These are phyloP conservation scores for Pantelozetes paolii DNA, from an alignment of 2,888 invertebrate genomes.

Conservation along the genomic window DNA sequence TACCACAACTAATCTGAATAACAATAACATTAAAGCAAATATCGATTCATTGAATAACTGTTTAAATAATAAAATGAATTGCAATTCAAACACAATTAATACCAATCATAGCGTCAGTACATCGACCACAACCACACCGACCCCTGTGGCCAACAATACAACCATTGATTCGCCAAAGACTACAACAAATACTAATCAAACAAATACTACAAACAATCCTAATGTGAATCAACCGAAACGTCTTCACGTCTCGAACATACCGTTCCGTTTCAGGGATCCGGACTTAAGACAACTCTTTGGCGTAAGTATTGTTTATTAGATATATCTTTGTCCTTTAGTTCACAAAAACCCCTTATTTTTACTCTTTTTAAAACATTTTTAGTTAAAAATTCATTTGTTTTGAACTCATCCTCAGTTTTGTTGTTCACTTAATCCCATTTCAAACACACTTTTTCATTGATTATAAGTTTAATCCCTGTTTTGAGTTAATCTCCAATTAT, in stretches of 20 bases:
- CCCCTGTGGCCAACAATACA: constrained; percentile 9
- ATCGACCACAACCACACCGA: constrained; percentile 6
- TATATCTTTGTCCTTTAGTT: constrained; percentile 7
- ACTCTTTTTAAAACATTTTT: too few relatives aligned
- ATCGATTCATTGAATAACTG: constrained; percentile 1
- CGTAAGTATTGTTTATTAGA: constrained; percentile 55
- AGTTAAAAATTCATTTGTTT: too few relatives aligned
- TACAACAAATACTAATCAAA: constrained; percentile 4
- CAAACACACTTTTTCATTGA: not conserved
- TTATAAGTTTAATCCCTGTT: not conserved
- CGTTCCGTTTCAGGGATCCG: constrained; percentile 98
- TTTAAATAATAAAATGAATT: constrained; percentile 10
- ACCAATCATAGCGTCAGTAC: constrained; percentile 26
- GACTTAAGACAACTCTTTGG: constrained; percentile 97
- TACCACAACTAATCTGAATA: not conserved
- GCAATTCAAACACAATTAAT: constrained; percentile 4
- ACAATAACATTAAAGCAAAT: not conserved
- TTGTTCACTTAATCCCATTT: too few relatives aligned
- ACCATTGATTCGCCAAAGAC: constrained; percentile 28
- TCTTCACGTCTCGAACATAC: constrained; percentile 98
- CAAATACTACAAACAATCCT: constrained; percentile 13
- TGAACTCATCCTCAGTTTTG: too few relatives aligned
- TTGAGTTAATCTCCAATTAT: constrained; percentile 1
- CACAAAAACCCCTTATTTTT: too few relatives aligned
- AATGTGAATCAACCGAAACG: constrained; percentile 74